A percentile compares a stretch with the other conserved stretches of the same genome.
These are phyloP conservation scores for Girardinichthys multiradiatus DNA, from an alignment of 2,113 vertebrate species.

Conservation along the genomic window DNA sequence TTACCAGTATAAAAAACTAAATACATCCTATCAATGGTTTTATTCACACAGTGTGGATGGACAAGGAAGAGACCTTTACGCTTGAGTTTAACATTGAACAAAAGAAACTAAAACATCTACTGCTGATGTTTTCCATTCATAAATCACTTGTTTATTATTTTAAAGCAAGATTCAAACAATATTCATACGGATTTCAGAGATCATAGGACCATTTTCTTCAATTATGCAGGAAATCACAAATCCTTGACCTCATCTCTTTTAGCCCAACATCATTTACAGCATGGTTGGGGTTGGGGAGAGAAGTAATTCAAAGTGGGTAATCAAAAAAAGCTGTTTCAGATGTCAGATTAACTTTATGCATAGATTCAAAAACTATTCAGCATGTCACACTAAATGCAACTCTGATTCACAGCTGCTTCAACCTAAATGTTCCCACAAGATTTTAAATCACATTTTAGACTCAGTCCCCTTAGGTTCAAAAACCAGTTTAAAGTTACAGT, in stretches of 20 bases:
- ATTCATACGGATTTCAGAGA: background rate
- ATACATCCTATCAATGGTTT: no score
- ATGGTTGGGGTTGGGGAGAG: no score
- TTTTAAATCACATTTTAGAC: slow-evolving; percentile 1
- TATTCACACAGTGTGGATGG: no score
- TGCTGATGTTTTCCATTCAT: background rate
- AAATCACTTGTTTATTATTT: background rate
- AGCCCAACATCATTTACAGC: background rate
- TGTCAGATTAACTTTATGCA: background rate
- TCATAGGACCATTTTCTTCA: background rate
- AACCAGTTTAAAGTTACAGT: background rate
- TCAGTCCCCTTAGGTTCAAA: background rate
- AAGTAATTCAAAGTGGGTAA: background rate
- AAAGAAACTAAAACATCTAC: background rate
- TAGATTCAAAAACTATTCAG: background rate
- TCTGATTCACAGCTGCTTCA: slow-evolving; percentile 28
- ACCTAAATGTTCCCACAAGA: slow-evolving; percentile 3
- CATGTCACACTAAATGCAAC: background rate
- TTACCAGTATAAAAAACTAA: no score
- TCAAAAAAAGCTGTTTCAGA: background rate
- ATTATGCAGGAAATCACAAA: background rate
- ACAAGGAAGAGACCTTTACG: no score
- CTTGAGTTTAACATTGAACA: background rate
- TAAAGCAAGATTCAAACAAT: background rate
- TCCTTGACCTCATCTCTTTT: background rate